Conservation (phyloP, 2,797 vertebrate genomes). For the Lycodopsis pacificus region DNA sequence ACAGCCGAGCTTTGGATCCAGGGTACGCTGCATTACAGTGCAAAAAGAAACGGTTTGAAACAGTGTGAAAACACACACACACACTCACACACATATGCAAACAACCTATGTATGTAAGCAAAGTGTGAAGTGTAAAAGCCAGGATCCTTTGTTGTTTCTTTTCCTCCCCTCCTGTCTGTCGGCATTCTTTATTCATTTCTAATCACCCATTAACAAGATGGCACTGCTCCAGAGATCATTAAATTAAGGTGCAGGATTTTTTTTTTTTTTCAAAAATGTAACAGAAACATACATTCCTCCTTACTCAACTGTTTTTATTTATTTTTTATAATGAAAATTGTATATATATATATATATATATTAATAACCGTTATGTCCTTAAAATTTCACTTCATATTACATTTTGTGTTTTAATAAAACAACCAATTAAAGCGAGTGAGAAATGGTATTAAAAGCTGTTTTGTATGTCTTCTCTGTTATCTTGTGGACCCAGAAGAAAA, state of each 20-base stretch:
- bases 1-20: background rate
- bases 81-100: background rate
- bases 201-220: conserved; percentile 50
- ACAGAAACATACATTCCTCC: background rate
- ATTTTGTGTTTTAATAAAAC: background rate
- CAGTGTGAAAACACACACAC: background rate
- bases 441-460: background rate
- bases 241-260: conserved; percentile 32
- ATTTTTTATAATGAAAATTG: background rate
- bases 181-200: conserved; percentile 11
- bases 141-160: background rate
- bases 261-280: conserved; percentile 23
- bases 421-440: background rate
- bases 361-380: background rate
- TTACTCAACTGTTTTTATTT: background rate
- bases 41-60: background rate
- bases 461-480: background rate
- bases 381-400: background rate
- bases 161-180: conserved; percentile 11
- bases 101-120: background rate
- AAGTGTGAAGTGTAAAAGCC: conserved; percentile 13
- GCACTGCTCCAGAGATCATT: conserved; percentile 55
- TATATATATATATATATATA: too few relatives aligned
- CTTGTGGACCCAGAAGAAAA: background rate
- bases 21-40: too few relatives aligned